A percentile compares a stretch with the other conserved stretches of the same genome.
Conservation (phyloP, 1,140 invertebrate species). For the Batillaria attramentaria region DNA sequence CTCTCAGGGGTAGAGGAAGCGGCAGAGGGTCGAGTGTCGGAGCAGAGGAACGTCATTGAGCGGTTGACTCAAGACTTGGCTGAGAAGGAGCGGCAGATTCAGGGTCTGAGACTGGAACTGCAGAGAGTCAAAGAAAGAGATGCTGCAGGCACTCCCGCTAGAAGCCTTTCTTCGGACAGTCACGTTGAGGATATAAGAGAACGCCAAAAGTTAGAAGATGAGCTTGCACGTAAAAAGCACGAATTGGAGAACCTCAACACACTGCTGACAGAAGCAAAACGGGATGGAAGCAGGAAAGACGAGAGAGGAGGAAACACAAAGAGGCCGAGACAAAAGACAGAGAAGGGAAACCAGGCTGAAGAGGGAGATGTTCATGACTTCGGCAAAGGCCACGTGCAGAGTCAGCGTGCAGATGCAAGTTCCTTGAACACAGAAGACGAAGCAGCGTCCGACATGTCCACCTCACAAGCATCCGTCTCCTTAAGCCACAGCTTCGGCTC, state of each 20-base stretch:
- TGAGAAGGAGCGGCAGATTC: slow-evolving; percentile 39
- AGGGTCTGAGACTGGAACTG: slow-evolving; percentile 26
- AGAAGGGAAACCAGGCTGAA: not conserved
- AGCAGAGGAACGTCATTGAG: slow-evolving; percentile 50
- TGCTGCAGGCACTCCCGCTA: too few relatives aligned
- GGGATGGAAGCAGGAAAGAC: slow-evolving; percentile 29
- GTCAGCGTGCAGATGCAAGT: not conserved
- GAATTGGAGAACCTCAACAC: slow-evolving; percentile 48
- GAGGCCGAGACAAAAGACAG: not conserved
- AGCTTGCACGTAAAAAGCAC: slow-evolving; percentile 31
- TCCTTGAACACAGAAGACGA: slow-evolving; percentile 24
- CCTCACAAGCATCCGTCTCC: slow-evolving; percentile 6
- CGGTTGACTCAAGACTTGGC: slow-evolving; percentile 40
- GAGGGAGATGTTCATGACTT: not conserved
- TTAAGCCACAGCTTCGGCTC: slow-evolving; percentile 26
- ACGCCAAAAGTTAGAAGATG: slow-evolving; percentile 29
- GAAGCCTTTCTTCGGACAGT: not conserved
- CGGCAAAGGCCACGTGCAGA: too few relatives aligned
- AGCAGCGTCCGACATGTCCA: slow-evolving; percentile 1
- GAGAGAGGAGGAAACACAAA: slow-evolving; percentile 16
- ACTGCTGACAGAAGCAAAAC: slow-evolving; percentile 40
- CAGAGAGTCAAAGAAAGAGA: slow-evolving; percentile 9
- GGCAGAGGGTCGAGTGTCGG: slow-evolving; percentile 46
- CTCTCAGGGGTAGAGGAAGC: slow-evolving; percentile 50
- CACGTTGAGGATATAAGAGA: not conserved